phyloP scores from a whole-genome alignment of 2,888 invertebrate genomes.

The Lasioglossum leucozonium region DNA sequence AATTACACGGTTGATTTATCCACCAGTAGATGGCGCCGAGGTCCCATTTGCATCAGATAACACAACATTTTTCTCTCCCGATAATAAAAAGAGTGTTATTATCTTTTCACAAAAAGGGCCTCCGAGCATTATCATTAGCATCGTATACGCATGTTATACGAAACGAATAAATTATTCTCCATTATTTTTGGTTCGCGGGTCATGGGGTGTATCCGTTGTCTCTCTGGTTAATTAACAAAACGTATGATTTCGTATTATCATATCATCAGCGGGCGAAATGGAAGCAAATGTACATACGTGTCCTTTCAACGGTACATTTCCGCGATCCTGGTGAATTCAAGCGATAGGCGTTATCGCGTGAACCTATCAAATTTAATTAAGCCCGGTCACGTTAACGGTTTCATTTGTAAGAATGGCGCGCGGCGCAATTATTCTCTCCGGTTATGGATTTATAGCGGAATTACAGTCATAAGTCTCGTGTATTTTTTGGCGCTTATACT shows the following conservation, averaged over 20 bases:
- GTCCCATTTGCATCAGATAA: constrained; percentile 4
- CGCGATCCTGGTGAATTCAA: constrained; percentile 33
- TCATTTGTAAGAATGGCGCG: constrained; percentile 19
- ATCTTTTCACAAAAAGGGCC: background rate
- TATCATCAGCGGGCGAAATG: constrained; percentile 24
- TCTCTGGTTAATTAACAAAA: constrained; percentile 44
- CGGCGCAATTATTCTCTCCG: constrained; percentile 39
- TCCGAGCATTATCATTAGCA: background rate
- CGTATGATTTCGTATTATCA: constrained; percentile 44
- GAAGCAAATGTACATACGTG: constrained; percentile 5
- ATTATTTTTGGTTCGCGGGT: constrained; percentile 4
- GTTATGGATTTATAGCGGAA: constrained; percentile 48
- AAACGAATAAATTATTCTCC: constrained; percentile 11
- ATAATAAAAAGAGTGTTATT: background rate
- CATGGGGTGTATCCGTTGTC: background rate
- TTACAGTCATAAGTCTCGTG: constrained; percentile 44
- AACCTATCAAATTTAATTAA: constrained; percentile 50
- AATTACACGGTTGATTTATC: background rate
- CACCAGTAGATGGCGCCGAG: constrained; percentile 43
- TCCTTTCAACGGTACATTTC: constrained; percentile 15
- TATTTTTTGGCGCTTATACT: constrained; percentile 66
- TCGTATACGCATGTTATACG: background rate
- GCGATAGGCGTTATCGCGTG: constrained; percentile 34
- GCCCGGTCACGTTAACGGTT: constrained; percentile 30
- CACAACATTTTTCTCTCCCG: background rate